Base-by-base conservation (phyloP, 2,797 vertebrate species). In the Sphenodon punctatus region DNA sequence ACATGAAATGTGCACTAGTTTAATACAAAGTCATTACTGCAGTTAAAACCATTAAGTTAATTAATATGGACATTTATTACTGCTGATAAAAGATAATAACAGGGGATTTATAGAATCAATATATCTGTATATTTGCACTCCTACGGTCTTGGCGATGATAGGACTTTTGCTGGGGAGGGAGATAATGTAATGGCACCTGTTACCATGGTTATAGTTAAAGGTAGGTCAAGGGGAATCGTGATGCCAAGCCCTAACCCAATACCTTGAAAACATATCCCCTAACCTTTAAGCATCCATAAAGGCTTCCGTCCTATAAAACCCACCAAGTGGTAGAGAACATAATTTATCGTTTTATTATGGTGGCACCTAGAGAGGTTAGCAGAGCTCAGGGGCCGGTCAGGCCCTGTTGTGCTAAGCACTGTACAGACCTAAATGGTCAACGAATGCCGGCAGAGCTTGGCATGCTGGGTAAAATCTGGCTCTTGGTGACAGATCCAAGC, bases 31-130 rank as follows among this genome's bases (percentile, higher is more conserved):
- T 90, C 93, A 80, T 93, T 89, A 89, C 85, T 73, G 80, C 68
- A 72, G 84, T 91, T 88, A 93, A 92, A 91, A 84, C 87, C 89
- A 80, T 88, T 89, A 94, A 88, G 53, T 85, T 93, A 94, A 92
- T 92, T 90, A 93, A 93, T 89, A 85, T 61, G 60, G 80, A 92
- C 78, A 48, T 92, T 94, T 94, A 93, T 88, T 89, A 75, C 89
- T 76, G 9, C 77, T 75, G 20, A 73, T 92, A 89, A 91, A 90
- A 92, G 88, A 81, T 59, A 84, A 87, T 83, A 82, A 85, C 75
- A 66, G 90, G 80, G 92, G 90, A 84, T 72, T 88, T 92, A 87
- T 74, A 82, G 88, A 88, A 87, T 92, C 89, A 70, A 78, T 64
- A 89, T 85, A 69, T 89, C 91, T 85, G 56, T 81, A 23, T 86